Percentiles rank a stretch among this genome's conserved stretches.
phyloP scores from a whole-genome alignment of 2,113 vertebrate species.

The Motacilla alba region DNA sequence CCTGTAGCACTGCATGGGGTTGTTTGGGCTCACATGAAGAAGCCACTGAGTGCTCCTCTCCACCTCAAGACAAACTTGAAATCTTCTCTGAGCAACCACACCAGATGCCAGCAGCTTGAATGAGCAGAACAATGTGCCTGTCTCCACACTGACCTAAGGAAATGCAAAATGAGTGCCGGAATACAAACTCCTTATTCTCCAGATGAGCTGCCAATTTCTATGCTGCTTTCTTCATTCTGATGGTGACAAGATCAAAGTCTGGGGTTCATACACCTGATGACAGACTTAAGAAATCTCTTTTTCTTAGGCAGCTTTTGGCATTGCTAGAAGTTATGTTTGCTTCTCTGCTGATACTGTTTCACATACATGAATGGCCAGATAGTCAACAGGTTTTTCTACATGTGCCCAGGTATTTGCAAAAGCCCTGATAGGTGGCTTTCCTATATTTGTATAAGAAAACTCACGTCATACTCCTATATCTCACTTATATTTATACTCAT shows the following conservation, averaged over 20 bases:
- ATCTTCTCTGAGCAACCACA: neutral
- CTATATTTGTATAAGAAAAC: neutral
- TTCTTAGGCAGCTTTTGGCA: neutral
- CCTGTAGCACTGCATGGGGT: accelerated
- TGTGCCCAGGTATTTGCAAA: neutral
- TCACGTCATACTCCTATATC: neutral
- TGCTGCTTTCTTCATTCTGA: neutral
- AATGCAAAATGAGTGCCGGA: neutral
- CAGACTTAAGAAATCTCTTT: neutral
- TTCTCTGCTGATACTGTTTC: neutral
- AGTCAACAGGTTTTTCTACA: neutral
- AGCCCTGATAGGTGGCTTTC: neutral
- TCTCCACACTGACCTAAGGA: accelerated
- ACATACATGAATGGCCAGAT: neutral
- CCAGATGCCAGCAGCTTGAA: neutral
- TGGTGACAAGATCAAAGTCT: neutral
- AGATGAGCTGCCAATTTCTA: neutral
- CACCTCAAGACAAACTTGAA: neutral
- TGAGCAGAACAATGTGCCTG: accelerated
- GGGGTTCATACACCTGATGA: neutral
- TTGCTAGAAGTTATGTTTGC: neutral
- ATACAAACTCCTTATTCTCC: neutral
- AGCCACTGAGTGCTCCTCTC: neutral
- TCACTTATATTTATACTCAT: neutral
- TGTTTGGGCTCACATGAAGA: neutral